Evolutionary conservation across 2,888 invertebrate genomes (phyloP), one percentile per base, ranked within the genome.

Genomic region (Cephus pulcher): DNA sequence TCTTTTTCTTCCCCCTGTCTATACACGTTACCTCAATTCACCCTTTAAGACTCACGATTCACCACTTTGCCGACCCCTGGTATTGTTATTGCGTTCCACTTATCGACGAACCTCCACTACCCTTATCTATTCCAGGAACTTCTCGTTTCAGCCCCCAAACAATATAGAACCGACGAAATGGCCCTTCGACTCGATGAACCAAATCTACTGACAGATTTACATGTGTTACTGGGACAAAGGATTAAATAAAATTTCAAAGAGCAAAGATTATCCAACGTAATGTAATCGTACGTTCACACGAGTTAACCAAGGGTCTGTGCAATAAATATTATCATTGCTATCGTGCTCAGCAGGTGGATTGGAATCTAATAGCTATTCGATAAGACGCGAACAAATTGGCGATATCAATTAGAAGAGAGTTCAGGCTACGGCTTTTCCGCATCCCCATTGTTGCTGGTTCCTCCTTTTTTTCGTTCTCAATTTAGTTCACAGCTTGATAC

Each of bases 401-500:
- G 6, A 34, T 34, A 71, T 71, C 71, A 71, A 71, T 71, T 71
- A 71, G 33, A 34, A 6, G 23, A 1, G 71, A 32, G 12, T 34
- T 71, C 32, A 32, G 23, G 56, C 32, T 32, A 71, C 71, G 71
- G 4, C 32, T 71, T 12, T 32, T 33, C 12, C 71, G 2, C 12
- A 9, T 71, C 32, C 0, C 71, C 4, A 32, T 71, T 71, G 71
- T 34, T 34, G 71, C 71, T 32, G 71, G 32, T 71, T 71, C 71
- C 71, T 32, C 1, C 71, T 71, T 71, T 70, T 30, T 70, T 71
- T 71, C 71, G 33, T 71, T 32, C 32, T 71, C 71, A 32, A 71
- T 71, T 71, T 71, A 34, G 32, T 32, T 71, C 71, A 34, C 71
- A 71, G 71, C 71, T 71, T 71, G 71, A 15, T 34, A 32, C 71